Base-by-base conservation (phyloP, 2,113 vertebrate species). In the Chrysemys picta region DNA sequence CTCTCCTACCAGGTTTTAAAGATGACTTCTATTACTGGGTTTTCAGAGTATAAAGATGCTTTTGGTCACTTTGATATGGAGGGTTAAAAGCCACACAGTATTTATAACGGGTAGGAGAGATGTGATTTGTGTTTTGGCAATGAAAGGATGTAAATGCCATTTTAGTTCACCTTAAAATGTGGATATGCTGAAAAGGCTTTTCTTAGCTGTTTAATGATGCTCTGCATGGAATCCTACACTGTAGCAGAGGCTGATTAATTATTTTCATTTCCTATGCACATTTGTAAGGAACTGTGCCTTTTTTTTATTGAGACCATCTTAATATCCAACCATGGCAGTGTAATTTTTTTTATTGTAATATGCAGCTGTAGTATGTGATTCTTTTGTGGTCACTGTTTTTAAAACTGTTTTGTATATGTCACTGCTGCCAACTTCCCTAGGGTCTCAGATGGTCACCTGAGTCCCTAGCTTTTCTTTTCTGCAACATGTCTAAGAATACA, bases 281-380 rank as follows among this genome's bases (percentile, higher is more conserved):
- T 93, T 90, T 96, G 94, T 96, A 86, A 90, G 76, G 29, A 69
- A 10, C 76, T 62, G 96, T 97, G 97, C 96, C 96, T 98, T 98
- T 93, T 93, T 76, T 80, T 45, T 90, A 62, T 53, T 80, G 91
- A 90, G 90, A 86, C 53, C 50, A 2, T 72, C 83, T 84, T 91
- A 0, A 2, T 91, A 95, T 92, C 85, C 69, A 72, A 50, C 93
- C 72, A 38, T 2, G 22, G 25, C 92, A 13, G 0, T 1, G 80
- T 72, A 42, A 83, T 91, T 81, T 91, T 82, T 91, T 88, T 75
- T 91, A 31, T 2, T 56, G 80, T 56, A 75, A 50, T 72, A 83
- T 84, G 53, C 85, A 78, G 47, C 88, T 80, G 81, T 62, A 84
- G 8, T 57, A 13, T 13, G 85, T 93, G 83, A 10, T 80, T 0